phyloP scores from a whole-genome alignment of 92 coral and sea anemone species.

The Virgularia gustaviana region DNA sequence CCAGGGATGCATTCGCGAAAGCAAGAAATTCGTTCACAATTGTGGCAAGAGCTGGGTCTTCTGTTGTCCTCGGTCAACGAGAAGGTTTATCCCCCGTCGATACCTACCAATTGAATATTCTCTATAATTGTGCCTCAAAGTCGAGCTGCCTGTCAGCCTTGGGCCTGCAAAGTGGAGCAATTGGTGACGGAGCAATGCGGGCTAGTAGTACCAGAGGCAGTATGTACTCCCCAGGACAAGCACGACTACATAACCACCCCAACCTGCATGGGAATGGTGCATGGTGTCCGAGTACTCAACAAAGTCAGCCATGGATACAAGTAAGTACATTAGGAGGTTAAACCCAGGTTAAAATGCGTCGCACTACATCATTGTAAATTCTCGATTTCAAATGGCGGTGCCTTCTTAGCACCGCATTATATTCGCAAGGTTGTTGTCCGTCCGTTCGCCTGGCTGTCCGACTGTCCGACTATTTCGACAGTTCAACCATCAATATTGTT shows the following conservation, averaged over 20 bases:
- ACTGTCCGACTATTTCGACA: no score
- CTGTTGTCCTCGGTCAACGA: constrained; percentile 44
- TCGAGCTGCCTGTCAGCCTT: constrained; percentile 32
- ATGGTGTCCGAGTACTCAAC: constrained; percentile 4
- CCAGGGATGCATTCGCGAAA: constrained; percentile 64
- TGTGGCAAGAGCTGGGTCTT: constrained; percentile 66
- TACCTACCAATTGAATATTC: constrained; percentile 67
- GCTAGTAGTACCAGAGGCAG: constrained; percentile 16
- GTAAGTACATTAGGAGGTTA: not conserved
- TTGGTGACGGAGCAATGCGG: constrained; percentile 20
- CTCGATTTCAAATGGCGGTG: no score
- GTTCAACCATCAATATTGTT: no score
- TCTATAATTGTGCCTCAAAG: constrained; percentile 58
- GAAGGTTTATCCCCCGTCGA: constrained; percentile 74
- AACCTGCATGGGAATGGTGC: constrained; percentile 3
- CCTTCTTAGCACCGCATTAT: no score
- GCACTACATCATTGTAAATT: no score
- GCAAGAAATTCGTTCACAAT: constrained; percentile 61
- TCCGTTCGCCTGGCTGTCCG: no score
- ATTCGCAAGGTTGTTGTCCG: no score
- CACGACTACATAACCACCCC: constrained; percentile 4
- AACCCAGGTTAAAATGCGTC: not conserved
- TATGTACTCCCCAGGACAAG: constrained; percentile 7
- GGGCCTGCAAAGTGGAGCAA: constrained; percentile 31
- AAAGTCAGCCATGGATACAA: constrained; percentile 7